Evolutionary conservation across 92 coral and sea anemone genomes (phyloP).

Genomic region (Chrysogorgia sp.): DNA sequence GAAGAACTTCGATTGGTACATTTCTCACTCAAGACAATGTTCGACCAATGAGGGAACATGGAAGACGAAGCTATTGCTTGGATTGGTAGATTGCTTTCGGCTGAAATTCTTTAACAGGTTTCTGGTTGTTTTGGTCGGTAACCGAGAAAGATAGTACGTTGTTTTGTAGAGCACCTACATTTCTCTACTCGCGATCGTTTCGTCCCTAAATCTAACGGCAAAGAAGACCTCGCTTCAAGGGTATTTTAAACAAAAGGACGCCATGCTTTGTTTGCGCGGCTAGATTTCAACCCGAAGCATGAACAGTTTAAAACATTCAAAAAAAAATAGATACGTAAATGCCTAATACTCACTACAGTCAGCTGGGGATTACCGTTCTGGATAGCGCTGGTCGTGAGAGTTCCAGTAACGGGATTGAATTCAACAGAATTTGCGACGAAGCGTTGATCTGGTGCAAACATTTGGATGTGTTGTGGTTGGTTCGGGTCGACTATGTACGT

Average conservation of each 20-base stretch:
- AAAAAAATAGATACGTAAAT: not conserved
- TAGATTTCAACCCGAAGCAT: not conserved
- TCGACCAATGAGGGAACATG: slow-evolving; percentile 52
- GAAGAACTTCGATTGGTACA: slow-evolving; percentile 44
- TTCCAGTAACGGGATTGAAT: slow-evolving; percentile 85
- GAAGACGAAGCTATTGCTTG: slow-evolving; percentile 39
- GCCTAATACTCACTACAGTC: slow-evolving; percentile 82
- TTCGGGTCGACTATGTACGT: slow-evolving; percentile 95
- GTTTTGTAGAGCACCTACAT: too few relatives aligned
- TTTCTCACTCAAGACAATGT: slow-evolving; percentile 30
- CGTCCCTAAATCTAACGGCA: too few relatives aligned
- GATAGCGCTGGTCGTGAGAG: slow-evolving; percentile 87
- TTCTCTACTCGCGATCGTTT: too few relatives aligned
- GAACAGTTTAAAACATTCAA: not conserved
- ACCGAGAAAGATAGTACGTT: not conserved
- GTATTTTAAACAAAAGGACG: not conserved
- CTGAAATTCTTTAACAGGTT: slow-evolving; percentile 39
- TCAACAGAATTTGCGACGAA: slow-evolving; percentile 92
- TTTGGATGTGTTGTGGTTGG: slow-evolving; percentile 90
- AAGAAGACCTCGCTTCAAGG: not conserved
- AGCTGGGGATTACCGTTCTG: slow-evolving; percentile 95
- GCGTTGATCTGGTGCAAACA: slow-evolving; percentile 98
- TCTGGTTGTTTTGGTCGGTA: slow-evolving; percentile 33
- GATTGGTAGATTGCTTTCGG: slow-evolving; percentile 33
- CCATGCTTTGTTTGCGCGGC: slow-evolving; percentile 1